Conservation (phyloP, 2,888 invertebrate genomes). For the Subacronicta megacephala region DNA sequence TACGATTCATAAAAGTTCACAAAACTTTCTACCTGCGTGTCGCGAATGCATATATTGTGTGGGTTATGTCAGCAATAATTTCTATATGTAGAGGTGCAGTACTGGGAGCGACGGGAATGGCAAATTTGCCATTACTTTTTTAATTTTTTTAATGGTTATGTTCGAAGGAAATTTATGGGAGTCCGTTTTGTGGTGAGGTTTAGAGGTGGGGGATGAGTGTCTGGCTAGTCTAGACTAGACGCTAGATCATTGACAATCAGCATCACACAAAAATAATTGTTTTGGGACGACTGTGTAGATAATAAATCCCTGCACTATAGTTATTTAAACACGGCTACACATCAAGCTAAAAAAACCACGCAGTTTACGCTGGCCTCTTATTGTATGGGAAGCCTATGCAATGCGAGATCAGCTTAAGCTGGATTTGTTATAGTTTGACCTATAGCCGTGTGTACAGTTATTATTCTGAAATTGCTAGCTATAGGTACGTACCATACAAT, state of each 20-base stretch:
- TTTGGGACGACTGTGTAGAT: no score
- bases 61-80: slow-evolving; percentile 55
- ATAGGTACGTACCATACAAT: neutral
- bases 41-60: slow-evolving; percentile 60
- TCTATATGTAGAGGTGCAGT: slow-evolving; percentile 58
- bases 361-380: no score
- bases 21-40: slow-evolving; percentile 60
- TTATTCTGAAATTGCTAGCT: slow-evolving; percentile 7
- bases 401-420: no score
- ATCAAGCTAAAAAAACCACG: no score
- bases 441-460: neutral
- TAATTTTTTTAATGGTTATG: slow-evolving; percentile 46
- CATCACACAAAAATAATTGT: no score
- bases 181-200: slow-evolving; percentile 2
- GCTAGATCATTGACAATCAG: no score
- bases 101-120: slow-evolving; percentile 44
- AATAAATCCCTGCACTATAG: no score
- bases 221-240: no score
- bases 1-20: slow-evolving; percentile 61
- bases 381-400: no score
- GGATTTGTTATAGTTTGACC: no score
- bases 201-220: neutral
- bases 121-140: slow-evolving; percentile 45
- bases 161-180: slow-evolving; percentile 17
- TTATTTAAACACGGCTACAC: no score